Conservation (phyloP, 2,797 vertebrate genomes). For the Microctenopoma lineatum region DNA sequence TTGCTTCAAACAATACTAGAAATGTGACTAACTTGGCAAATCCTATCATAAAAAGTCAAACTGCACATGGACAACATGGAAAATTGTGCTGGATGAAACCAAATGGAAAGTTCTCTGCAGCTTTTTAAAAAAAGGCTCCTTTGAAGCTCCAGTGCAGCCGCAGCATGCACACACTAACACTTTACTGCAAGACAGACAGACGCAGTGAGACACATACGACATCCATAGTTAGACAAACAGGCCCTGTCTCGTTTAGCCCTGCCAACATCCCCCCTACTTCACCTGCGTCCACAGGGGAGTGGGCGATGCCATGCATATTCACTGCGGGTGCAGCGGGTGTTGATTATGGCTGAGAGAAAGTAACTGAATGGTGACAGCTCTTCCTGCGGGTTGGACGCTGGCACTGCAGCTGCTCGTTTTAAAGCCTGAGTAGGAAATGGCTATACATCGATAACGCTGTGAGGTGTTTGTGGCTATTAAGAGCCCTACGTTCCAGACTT, state of each 20-base stretch:
- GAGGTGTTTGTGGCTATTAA: conserved; percentile 64
- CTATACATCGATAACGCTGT: conserved; percentile 62
- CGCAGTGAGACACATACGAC: conserved; percentile 30
- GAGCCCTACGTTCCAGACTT: conserved; percentile 16
- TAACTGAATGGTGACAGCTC: conserved; percentile 58
- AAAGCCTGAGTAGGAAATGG: conserved; percentile 82
- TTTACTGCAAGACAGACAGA: background rate
- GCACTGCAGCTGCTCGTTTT: conserved; percentile 73
- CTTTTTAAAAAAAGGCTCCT: background rate
- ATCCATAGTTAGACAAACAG: conserved; percentile 42
- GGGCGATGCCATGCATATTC: conserved; percentile 67
- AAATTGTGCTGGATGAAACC: conserved; percentile 16
- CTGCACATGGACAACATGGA: conserved; percentile 6
- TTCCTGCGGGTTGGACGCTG: conserved; percentile 79
- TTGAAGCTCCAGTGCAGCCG: conserved; percentile 24
- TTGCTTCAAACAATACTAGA: conserved; percentile 8
- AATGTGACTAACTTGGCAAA: conserved; percentile 24
- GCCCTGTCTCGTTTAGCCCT: conserved; percentile 64
- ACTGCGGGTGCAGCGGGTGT: conserved; percentile 70
- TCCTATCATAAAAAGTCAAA: conserved; percentile 19
- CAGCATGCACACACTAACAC: conserved; percentile 42
- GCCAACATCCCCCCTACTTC: conserved; percentile 26
- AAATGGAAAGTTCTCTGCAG: background rate
- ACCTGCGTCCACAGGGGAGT: conserved; percentile 33
- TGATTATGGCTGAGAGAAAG: conserved; percentile 65